These are phyloP conservation scores for Daboia siamensis DNA, from an alignment of 2,113 vertebrate genomes.

Conservation along the genomic window DNA sequence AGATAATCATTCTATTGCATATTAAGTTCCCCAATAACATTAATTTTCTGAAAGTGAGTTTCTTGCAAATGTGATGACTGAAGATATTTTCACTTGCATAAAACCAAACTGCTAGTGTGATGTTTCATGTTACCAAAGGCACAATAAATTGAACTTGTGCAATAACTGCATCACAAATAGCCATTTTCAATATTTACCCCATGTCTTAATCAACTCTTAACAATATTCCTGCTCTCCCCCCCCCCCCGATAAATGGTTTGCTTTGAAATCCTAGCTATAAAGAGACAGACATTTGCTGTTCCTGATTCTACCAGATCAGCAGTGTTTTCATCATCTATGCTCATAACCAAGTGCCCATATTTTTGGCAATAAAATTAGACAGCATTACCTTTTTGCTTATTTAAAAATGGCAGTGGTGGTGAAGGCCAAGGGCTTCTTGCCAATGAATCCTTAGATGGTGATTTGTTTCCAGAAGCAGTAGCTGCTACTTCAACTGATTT, in stretches of 20 bases:
- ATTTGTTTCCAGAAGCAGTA: slow-evolving; percentile 42
- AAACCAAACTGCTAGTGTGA: background rate
- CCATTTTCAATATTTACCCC: background rate
- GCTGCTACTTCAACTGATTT: slow-evolving; percentile 54
- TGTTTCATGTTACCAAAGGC: background rate
- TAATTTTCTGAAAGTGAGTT: background rate
- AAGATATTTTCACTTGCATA: background rate
- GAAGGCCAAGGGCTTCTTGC: slow-evolving; percentile 36
- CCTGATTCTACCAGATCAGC: background rate
- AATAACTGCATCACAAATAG: background rate
- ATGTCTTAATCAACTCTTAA: background rate
- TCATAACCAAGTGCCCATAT: background rate
- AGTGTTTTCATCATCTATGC: background rate
- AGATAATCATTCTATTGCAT: background rate
- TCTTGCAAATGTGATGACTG: background rate
- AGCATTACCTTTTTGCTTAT: slow-evolving; percentile 83
- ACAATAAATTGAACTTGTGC: background rate
- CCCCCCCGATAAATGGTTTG: background rate
- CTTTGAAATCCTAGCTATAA: background rate
- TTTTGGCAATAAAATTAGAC: background rate
- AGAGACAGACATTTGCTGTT: background rate
- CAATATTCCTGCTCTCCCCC: background rate
- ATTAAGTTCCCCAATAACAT: background rate
- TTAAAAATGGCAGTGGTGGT: slow-evolving; percentile 63
- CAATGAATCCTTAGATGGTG: slow-evolving; percentile 45